Conservation (phyloP, 2,888 invertebrate species). For the Lepidocyrtinus sp. region DNA sequence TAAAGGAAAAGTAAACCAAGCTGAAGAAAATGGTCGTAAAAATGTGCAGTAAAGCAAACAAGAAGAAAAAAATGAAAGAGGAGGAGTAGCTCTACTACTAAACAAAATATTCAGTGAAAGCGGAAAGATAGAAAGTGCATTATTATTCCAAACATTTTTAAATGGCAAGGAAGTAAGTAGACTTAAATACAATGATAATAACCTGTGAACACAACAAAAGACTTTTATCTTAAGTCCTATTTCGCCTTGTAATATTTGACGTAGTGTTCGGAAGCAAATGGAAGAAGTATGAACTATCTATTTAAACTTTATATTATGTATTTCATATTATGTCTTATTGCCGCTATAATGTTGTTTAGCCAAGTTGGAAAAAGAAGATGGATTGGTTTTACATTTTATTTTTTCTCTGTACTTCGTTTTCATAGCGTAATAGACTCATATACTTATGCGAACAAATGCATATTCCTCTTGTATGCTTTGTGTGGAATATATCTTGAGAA, state of each 20-base stretch:
- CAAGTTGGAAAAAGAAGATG: constrained; percentile 38
- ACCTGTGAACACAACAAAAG: constrained; percentile 36
- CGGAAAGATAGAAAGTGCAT: constrained; percentile 27
- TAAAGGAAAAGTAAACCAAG: constrained; percentile 51
- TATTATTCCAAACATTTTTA: constrained; percentile 54
- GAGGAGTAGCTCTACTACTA: constrained; percentile 12
- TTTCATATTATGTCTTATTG: not conserved
- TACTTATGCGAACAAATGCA: no score
- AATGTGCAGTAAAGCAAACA: constrained; percentile 48
- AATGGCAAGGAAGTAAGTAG: constrained; percentile 57
- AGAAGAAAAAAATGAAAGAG: not conserved
- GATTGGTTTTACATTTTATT: constrained; percentile 46
- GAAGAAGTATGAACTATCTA: not conserved
- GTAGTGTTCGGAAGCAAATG: no score
- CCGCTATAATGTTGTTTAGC: not conserved
- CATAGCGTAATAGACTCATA: no score
- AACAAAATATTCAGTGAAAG: not conserved
- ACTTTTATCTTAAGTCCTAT: not conserved
- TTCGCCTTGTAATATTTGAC: not conserved
- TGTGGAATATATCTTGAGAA: no score
- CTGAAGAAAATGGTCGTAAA: constrained; percentile 62
- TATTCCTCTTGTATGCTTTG: no score
- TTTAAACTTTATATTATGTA: no score
- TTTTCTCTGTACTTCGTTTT: not conserved
- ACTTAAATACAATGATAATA: constrained; percentile 55